Evolutionary conservation across 2,113 vertebrate species (phyloP).

Genomic region (Myotis brandtii): DNA sequence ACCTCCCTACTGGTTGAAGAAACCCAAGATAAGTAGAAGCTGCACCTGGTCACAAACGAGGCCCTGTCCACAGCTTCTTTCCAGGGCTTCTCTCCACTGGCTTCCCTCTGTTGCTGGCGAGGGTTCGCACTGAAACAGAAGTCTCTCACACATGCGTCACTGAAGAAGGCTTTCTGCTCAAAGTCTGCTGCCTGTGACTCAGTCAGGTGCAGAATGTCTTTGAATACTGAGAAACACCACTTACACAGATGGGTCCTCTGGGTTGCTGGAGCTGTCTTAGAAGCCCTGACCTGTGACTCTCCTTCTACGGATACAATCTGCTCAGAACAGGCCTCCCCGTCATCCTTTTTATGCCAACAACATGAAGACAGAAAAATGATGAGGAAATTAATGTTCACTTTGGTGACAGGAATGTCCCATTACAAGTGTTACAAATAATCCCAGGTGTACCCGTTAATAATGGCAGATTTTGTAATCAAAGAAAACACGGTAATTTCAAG

Average conservation of each 20-base stretch:
- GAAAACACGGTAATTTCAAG: too few species aligned
- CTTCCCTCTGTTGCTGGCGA: too few species aligned
- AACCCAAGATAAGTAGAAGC: not conserved
- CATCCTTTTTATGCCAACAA: not conserved
- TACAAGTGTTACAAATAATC: not conserved
- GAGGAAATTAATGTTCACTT: not conserved
- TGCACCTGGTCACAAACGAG: not conserved
- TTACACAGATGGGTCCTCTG: not conserved
- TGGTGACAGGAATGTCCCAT: not conserved
- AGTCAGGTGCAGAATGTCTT: too few species aligned
- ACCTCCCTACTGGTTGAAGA: not conserved
- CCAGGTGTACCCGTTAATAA: too few species aligned
- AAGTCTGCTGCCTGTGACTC: too few species aligned
- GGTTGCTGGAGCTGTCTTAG: not conserved
- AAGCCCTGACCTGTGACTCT: not conserved
- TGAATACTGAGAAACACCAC: not conserved
- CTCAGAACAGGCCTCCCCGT: not conserved
- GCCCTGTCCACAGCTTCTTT: too few species aligned
- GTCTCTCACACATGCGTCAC: too few species aligned
- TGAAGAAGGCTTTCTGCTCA: too few species aligned
- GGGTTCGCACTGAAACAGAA: too few species aligned
- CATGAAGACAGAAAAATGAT: slow-evolving; percentile 37
- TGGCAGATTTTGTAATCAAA: too few species aligned
- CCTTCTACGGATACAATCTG: not conserved
- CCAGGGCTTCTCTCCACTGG: too few species aligned